Evolutionary conservation across 2,113 vertebrate genomes (phyloP), one percentile per base, ranked within the genome.

Genomic region (Nothoprocta perdicaria): DNA sequence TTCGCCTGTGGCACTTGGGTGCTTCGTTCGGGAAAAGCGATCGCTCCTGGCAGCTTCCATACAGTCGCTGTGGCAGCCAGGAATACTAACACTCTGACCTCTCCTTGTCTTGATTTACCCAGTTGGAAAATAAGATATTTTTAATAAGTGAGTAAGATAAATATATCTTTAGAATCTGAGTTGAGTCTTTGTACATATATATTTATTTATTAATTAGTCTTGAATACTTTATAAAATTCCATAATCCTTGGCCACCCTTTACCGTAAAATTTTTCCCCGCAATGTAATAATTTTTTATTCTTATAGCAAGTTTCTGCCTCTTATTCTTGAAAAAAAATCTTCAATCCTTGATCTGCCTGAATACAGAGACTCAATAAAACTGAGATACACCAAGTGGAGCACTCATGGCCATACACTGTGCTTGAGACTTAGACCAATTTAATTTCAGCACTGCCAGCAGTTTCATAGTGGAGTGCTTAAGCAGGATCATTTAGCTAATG

Each of bases 151-250:
- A 48, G 48, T 22, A 48, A 48, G 21, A 22, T 48, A 48, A 22
- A 22, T 71, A 63, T 80, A 89, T 89, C 86, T 91, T 83, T 80
- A 86, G 88, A 86, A 58, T 73, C 60, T 18, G 40, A 89, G 66
- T 79, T 90, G 84, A 90, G 76, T 66, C 62, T 85, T 92, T 89
- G 65, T 43, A 38, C 5, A 0, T 31, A 6, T 46, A 1, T 33
- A 6, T 63, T 27, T 40, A 11, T 66, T 41, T 66, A 22, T 80
- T 57, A 29, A 60, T 45, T 41, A n/a, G 40, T 75, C 41, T n/a
- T 38, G 43, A 79, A 88, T 41, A 62, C 29, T 61, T 12, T 5
- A 12, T 66, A 62, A 85, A 88, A 90, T 71, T 85, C 27, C 31
- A 57, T 46, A 67, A 14, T 52, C 41, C 27, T 14, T 78, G 50